Evolutionary conservation across 2,797 vertebrate species (phyloP).

Genomic region (Alosa sapidissima): DNA sequence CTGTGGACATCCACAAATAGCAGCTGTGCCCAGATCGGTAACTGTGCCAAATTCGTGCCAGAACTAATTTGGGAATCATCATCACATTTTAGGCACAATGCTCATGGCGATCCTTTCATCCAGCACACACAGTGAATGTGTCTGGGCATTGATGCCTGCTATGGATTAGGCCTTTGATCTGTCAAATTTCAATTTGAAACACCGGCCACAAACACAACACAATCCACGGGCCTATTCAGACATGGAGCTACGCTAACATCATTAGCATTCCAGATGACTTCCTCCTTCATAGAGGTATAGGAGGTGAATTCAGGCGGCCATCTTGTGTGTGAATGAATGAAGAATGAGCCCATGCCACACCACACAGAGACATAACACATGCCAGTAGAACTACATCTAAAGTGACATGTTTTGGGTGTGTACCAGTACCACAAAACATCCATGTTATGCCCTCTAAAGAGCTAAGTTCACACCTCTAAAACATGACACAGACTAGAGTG

Average conservation of each 20-base stretch:
- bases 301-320: background rate
- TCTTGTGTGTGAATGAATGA: background rate
- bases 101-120: background rate
- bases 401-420: background rate
- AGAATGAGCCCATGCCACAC: background rate
- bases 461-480: background rate
- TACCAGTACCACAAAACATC: background rate
- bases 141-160: background rate
- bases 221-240: background rate
- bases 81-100: background rate
- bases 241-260: background rate
- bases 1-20: background rate
- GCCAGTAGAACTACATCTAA: background rate
- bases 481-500: background rate
- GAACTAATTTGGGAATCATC: constrained; percentile 6
- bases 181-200: constrained; percentile 12
- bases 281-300: background rate
- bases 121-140: background rate
- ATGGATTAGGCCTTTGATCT: background rate
- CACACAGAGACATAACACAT: background rate
- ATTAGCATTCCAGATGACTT: constrained; percentile 3
- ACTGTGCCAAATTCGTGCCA: background rate
- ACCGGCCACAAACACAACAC: constrained; percentile 16
- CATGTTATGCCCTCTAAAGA: background rate
- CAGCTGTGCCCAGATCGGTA: background rate